Conservation (phyloP, 2,113 vertebrate genomes). For the Dendropsophus ebraccatus region DNA sequence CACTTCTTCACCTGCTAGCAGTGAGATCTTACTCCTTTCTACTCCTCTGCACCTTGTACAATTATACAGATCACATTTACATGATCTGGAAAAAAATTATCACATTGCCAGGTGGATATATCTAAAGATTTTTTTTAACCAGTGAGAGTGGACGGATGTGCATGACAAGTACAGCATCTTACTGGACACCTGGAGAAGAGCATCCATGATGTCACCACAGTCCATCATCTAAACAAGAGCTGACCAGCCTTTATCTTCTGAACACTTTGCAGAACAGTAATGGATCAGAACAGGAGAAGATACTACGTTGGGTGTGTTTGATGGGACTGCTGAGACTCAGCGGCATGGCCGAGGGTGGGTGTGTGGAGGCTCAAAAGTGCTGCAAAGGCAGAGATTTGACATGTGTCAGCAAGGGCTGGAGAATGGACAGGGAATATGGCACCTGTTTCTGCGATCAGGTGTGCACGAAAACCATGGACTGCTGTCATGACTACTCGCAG, state of each 20-base stretch:
- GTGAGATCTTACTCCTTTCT: background rate
- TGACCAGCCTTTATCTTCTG: background rate
- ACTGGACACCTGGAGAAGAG: background rate
- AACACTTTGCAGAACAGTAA: background rate
- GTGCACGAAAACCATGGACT: slow-evolving; percentile 82
- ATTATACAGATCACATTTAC: background rate
- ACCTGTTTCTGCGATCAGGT: slow-evolving; percentile 88
- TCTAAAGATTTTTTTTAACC: background rate
- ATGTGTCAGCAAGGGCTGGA: slow-evolving; percentile 82
- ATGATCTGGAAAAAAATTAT: background rate
- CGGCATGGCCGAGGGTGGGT: slow-evolving; percentile 73
- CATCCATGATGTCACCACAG: background rate
- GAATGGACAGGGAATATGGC: slow-evolving; percentile 80
- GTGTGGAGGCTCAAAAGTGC: slow-evolving; percentile 76
- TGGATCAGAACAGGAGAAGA: slow-evolving; percentile 15
- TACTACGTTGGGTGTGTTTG: slow-evolving; percentile 69
- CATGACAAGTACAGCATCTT: slow-evolving; percentile 1
- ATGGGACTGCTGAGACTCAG: slow-evolving; percentile 63
- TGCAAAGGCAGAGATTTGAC: slow-evolving; percentile 79
- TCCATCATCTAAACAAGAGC: background rate
- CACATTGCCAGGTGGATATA: background rate
- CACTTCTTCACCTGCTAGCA: background rate
- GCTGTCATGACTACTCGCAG: slow-evolving; percentile 88
- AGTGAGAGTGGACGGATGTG: too few species aligned
- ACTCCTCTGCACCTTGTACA: background rate